Evolutionary conservation across 2,113 vertebrate species (phyloP), one percentile per base, ranked within the genome.

Genomic region (Bambusicola thoracicus): DNA sequence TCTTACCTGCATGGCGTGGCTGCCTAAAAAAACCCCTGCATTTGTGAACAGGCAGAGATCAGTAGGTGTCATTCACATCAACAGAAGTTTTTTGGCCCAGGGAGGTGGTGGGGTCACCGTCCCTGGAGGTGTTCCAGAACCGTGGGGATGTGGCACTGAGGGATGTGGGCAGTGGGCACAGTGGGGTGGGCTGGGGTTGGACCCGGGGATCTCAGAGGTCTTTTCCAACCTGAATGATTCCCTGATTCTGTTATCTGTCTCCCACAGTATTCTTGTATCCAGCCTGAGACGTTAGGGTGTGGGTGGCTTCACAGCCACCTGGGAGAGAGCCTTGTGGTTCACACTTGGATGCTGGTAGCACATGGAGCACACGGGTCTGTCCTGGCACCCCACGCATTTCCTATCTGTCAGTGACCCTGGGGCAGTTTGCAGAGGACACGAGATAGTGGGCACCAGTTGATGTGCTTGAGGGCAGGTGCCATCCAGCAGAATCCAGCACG

Each of bases 381-480:
- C 32, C 0, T 0, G 48, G 38, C 12, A 32, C 12, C 6, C 2
- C 20, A 44, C 20, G 16, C 14, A 1, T 62, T 43, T 62, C 7
- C 46, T 25, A 1, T 24, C 44, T 32, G 14, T 34, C 46, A 36
- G 2, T 4, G 15, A 32, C 46, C 24, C 44, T 10, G 13, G 58
- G 20, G 81, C 32, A 36, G 25, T 24, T 53, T 43, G 38, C 11
- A 12, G 46, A 24, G 19, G 32, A 30, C 67, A 53, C 38, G 30
- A 32, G 24, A 30, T 18, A 21, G 38, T 14, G 36, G 19, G 17
- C 8, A 32, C 11, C 19, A 32, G 58, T 20, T 34, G 10, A 3
- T 8, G 15, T 7, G 8, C 43, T 48, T 2, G 3, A 48, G 41
- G 49, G 25, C 51, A 32, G 78, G 51, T 58, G 51, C 51, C 65